Evolutionary conservation across 2,888 invertebrate genomes (phyloP).

Genomic region (Poecilus cupreus): DNA sequence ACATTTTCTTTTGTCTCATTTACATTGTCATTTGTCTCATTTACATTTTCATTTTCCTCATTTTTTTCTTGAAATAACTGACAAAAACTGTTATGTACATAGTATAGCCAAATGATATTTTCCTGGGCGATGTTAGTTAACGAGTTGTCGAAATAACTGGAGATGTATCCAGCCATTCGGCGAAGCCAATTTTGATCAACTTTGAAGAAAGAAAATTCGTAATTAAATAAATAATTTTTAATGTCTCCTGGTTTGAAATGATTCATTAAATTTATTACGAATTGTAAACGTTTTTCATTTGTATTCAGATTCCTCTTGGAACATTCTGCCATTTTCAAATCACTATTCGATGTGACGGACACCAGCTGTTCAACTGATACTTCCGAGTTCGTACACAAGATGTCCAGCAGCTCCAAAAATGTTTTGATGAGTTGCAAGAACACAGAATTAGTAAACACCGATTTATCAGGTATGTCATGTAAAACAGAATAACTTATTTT

Average conservation of each 20-base stretch:
- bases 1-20: not conserved
- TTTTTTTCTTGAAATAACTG: not conserved
- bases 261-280: not conserved
- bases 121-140: not conserved
- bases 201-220: not conserved
- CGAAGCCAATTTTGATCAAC: not conserved
- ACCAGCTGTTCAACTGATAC: not conserved
- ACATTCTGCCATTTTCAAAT: not conserved
- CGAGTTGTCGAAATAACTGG: not conserved
- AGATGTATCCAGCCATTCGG: too few species aligned
- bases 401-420: not conserved
- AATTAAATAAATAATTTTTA: not conserved
- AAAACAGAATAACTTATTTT: not conserved
- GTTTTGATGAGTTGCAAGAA: slow-evolving; percentile 16
- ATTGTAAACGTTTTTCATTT: not conserved
- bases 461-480: not conserved
- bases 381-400: not conserved
- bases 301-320: not conserved
- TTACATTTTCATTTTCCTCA: not conserved
- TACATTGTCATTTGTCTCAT: not conserved
- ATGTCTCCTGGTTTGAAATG: slow-evolving; percentile 1
- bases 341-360: not conserved
- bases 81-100: not conserved
- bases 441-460: not conserved
- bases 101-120: slow-evolving; percentile 10